Percentiles rank a stretch among this genome's conserved stretches.
These are phyloP conservation scores for Odontothrips loti DNA, from an alignment of 2,888 invertebrate species.

Conservation along the genomic window DNA sequence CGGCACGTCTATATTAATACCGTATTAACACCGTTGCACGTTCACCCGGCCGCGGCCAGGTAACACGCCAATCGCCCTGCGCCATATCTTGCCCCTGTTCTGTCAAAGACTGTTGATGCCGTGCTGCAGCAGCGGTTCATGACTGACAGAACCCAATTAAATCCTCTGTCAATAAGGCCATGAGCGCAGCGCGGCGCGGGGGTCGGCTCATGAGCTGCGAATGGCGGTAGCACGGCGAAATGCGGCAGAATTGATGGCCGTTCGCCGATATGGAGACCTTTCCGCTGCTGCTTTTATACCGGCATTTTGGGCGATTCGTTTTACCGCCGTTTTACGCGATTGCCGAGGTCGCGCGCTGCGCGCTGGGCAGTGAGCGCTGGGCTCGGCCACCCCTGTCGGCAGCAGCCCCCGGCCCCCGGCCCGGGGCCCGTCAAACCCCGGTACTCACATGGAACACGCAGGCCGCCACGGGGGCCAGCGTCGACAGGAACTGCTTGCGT, in stretches of 20 bases:
- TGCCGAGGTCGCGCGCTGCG: background rate
- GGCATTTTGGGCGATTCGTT: too few relatives aligned
- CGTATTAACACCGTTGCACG: too few relatives aligned
- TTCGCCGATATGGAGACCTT: too few relatives aligned
- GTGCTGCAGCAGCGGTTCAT: background rate
- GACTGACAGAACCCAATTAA: background rate
- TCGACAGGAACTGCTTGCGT: constrained; percentile 72
- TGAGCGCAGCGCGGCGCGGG: background rate
- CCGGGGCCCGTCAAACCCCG: background rate
- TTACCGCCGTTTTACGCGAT: background rate
- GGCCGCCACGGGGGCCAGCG: constrained; percentile 70
- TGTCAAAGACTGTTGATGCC: too few relatives aligned
- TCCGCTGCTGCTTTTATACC: background rate
- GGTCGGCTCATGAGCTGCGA: too few relatives aligned
- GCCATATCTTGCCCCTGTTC: too few relatives aligned
- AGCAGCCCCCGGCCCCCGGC: background rate
- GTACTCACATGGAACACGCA: constrained; percentile 51
- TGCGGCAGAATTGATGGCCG: too few relatives aligned
- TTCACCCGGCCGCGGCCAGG: too few relatives aligned
- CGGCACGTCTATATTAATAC: too few relatives aligned
- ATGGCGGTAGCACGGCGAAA: too few relatives aligned
- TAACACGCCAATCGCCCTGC: too few relatives aligned
- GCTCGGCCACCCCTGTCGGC: background rate
- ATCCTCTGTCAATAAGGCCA: background rate
- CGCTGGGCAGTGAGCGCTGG: too few relatives aligned